Percentiles rank a stretch among this genome's conserved stretches.
These are phyloP conservation scores for Morinoia aosen DNA, from an alignment of 2,888 invertebrate species.

Conservation along the genomic window DNA sequence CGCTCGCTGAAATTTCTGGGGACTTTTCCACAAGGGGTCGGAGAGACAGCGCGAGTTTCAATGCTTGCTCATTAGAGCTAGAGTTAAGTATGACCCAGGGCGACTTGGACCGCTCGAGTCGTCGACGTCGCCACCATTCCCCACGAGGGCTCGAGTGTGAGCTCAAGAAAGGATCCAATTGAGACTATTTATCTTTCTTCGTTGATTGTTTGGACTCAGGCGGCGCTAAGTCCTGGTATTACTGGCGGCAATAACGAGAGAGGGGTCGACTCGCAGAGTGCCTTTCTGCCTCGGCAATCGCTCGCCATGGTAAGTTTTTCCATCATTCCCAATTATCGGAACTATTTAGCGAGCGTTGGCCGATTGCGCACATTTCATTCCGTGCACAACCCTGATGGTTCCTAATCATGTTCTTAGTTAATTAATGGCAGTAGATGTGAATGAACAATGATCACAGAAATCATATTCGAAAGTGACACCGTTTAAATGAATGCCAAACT, in stretches of 20 bases:
- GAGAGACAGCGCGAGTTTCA: neutral
- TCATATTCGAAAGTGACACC: too few species aligned
- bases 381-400: too few species aligned
- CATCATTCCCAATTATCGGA: neutral
- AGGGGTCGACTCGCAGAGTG: conserved; percentile 13
- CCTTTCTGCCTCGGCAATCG: neutral
- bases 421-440: too few species aligned
- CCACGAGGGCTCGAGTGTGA: neutral
- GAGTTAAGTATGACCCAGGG: neutral
- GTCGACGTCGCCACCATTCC: neutral
- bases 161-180: conserved; percentile 16
- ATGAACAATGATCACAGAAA: too few species aligned
- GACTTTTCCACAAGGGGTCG: neutral
- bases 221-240: conserved; percentile 47
- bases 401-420: too few species aligned
- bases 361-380: neutral
- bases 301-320: neutral
- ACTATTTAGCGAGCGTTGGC: neutral
- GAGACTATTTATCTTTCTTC: conserved; percentile 46
- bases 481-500: too few species aligned
- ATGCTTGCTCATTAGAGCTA: neutral
- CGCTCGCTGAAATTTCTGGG: neutral
- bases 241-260: conserved; percentile 41
- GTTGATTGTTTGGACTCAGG: conserved; percentile 46
- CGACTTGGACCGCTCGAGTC: neutral